Conservation (phyloP, 2,797 vertebrate species). For the Sebastes vulpes region DNA sequence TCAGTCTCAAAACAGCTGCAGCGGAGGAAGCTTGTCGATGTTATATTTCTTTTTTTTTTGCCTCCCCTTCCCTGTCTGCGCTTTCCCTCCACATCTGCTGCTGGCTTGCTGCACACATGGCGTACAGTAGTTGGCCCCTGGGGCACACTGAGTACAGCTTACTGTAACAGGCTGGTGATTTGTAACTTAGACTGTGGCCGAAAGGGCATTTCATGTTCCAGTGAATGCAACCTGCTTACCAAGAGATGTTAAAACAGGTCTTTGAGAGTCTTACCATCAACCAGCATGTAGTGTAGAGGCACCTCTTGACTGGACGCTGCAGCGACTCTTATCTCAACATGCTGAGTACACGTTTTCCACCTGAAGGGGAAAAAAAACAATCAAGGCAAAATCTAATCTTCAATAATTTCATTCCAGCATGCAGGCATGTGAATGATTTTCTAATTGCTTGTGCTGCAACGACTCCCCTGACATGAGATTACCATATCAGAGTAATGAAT, state of each 20-base stretch:
- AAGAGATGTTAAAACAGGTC: constrained; percentile 2
- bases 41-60: neutral
- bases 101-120: constrained; percentile 1
- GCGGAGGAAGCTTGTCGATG: neutral
- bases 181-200: constrained; percentile 18
- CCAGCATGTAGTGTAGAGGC: neutral
- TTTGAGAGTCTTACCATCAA: neutral
- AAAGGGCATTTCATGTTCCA: constrained; percentile 36
- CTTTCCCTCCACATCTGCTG: constrained; percentile 1
- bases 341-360: constrained; percentile 48
- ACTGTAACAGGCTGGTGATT: constrained; percentile 37
- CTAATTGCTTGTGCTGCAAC: constrained; percentile 54
- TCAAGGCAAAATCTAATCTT: constrained; percentile 65
- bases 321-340: constrained; percentile 26
- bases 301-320: constrained; percentile 23
- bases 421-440: constrained; percentile 33
- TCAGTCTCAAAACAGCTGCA: neutral
- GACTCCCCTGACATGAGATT: constrained; percentile 50
- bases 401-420: constrained; percentile 49
- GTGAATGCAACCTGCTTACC: constrained; percentile 18
- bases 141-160: constrained; percentile 11
- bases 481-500: constrained; percentile 47
- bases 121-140: constrained; percentile 1
- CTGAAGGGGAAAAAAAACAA: constrained; percentile 27
- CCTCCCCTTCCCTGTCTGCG: neutral